Evolutionary conservation across 2,888 invertebrate species (phyloP).

Genomic region (Ophion slaviceki): DNA sequence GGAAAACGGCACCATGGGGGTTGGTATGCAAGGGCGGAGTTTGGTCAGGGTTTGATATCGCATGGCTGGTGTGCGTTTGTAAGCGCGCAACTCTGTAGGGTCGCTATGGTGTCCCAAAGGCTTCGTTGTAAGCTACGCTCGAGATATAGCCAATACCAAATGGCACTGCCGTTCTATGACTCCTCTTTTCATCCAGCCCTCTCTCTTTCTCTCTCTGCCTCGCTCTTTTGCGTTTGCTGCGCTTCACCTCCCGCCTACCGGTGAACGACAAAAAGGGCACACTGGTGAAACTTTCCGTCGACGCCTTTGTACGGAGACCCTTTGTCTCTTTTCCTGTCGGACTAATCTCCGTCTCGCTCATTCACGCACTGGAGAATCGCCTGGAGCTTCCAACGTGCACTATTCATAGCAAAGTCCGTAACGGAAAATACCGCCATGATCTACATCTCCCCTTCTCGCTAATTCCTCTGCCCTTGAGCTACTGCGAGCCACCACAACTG

Average conservation of each 20-base stretch:
- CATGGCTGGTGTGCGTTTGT: slow-evolving; percentile 11
- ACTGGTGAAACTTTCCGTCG: background rate
- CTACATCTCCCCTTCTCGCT: slow-evolving; percentile 28
- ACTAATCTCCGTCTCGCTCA: slow-evolving; percentile 35
- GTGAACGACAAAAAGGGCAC: background rate
- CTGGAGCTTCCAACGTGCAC: background rate
- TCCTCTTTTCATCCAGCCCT: slow-evolving; percentile 64
- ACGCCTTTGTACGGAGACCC: slow-evolving; percentile 3
- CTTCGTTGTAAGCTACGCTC: slow-evolving; percentile 74
- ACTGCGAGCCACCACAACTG: slow-evolving; percentile 59
- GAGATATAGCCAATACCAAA: slow-evolving; percentile 80
- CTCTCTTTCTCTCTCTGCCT: slow-evolving; percentile 28
- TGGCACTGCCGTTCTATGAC: slow-evolving; percentile 72
- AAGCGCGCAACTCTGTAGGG: slow-evolving; percentile 37
- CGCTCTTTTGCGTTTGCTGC: slow-evolving; percentile 13
- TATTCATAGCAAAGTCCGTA: slow-evolving; percentile 10
- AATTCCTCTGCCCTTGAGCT: slow-evolving; percentile 46
- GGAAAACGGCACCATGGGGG: slow-evolving; percentile 38
- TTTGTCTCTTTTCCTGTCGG: slow-evolving; percentile 30
- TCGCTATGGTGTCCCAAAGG: slow-evolving; percentile 67
- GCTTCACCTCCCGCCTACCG: slow-evolving; percentile 5
- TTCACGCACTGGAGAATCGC: slow-evolving; percentile 25
- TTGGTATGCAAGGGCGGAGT: slow-evolving; percentile 56
- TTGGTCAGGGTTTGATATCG: slow-evolving; percentile 44
- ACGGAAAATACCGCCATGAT: slow-evolving; percentile 34